Base-by-base conservation (phyloP, 2,113 vertebrate genomes). In the Pomatorhinus ruficollis region DNA sequence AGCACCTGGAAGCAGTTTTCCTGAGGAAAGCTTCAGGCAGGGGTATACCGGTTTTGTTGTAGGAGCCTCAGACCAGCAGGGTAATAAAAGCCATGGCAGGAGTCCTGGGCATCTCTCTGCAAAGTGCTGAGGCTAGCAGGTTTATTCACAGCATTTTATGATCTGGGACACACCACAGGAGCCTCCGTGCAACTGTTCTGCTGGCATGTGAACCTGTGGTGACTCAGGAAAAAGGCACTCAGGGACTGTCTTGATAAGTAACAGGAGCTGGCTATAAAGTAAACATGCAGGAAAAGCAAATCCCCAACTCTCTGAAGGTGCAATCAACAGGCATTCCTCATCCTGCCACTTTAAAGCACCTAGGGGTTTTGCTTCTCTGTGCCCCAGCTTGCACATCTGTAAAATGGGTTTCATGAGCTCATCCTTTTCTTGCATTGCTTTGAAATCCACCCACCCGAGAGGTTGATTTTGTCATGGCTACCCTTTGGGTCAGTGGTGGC, bases 121-220 rank as follows among this genome's bases (percentile, higher is more conserved):
- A 74, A 91, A 97, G 23, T 91, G 89, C 93, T 93, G 96, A 96
- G 65, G 65, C 53, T 88, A 50, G 84, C 9, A 0, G 45, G 83
- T 94, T 88, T 90, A 79, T 85, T 93, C 4, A 2, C 8, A 6
- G 66, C 2, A 0, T 69, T 83, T 83, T 75, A 18, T 88, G 70
- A 83, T 96, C 95, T 80, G 87, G 84, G 82, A 68, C 89, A 91
- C 78, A 0, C 96, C 84, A 86, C 75, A 88, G 95, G 95, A 96
- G 87, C 87, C 87, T 93, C 71, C 0, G 17, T 88, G 70, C 94
- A 96, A 96, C 94, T 96, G 93, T 94, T 95, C 82, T 86, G 63
- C 94, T 96, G 94, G 91, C 94, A 91, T 49, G 23, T 59, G 75
- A 85, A 70, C 78, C 75, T 93, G 91, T n/a, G 4, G 52, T 93